Percentiles rank a stretch among this genome's conserved stretches.
Evolutionary conservation across 2,113 vertebrate genomes (phyloP).

Genomic region (Oreochromis niloticus): DNA sequence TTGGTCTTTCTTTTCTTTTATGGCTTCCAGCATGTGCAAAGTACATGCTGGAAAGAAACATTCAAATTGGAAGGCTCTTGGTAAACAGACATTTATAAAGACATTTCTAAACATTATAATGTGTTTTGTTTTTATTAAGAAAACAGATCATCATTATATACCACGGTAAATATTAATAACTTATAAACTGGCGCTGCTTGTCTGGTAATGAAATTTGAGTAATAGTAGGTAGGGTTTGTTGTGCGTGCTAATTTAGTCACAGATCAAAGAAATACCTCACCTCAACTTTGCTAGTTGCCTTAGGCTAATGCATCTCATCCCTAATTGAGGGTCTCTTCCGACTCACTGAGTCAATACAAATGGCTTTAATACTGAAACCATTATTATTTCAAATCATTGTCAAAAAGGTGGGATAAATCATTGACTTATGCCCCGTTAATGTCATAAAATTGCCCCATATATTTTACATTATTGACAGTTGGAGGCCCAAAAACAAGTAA

Average conservation of each 20-base stretch:
- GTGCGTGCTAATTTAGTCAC: slow-evolving; percentile 40
- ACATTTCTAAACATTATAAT: slow-evolving; percentile 34
- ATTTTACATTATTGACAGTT: slow-evolving; percentile 73
- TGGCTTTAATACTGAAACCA: slow-evolving; percentile 65
- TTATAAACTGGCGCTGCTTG: slow-evolving; percentile 38
- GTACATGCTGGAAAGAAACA: neutral
- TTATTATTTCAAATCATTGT: slow-evolving; percentile 67
- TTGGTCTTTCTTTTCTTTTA: neutral
- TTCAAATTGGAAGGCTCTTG: slow-evolving; percentile 5
- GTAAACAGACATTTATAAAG: slow-evolving; percentile 36
- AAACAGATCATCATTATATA: slow-evolving; percentile 45
- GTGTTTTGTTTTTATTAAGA: slow-evolving; percentile 57
- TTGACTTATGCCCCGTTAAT: slow-evolving; percentile 60
- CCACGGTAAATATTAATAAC: slow-evolving; percentile 38
- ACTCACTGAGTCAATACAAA: slow-evolving; percentile 67
- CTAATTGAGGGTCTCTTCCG: slow-evolving; percentile 54
- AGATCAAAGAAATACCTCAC: slow-evolving; percentile 52
- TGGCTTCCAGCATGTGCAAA: neutral
- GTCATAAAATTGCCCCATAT: slow-evolving; percentile 62
- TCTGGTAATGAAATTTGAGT: slow-evolving; percentile 52
- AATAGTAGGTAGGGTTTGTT: slow-evolving; percentile 23
- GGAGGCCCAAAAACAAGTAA: slow-evolving; percentile 54
- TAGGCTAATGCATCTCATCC: slow-evolving; percentile 41
- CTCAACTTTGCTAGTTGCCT: slow-evolving; percentile 29
- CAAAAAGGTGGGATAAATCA: slow-evolving; percentile 57